Percentiles rank a stretch among this genome's conserved stretches.
phyloP scores from a whole-genome alignment of 2,888 invertebrate genomes.

The Saturnia japonica region DNA sequence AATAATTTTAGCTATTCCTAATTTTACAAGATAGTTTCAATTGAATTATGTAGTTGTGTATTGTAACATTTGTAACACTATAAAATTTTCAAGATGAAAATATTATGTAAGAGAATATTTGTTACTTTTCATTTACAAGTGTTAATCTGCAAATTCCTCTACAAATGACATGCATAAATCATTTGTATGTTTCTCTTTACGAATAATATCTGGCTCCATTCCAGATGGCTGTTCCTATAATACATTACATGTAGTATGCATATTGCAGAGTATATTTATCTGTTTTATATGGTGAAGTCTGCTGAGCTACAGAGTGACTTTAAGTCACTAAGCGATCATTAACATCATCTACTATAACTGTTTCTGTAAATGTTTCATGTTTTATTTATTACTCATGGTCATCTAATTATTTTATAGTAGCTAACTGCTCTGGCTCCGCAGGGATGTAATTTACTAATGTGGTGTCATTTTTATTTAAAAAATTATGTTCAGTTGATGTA shows the following conservation, averaged over 20 bases:
- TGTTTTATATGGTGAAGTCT: not conserved
- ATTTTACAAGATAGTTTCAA: too few relatives aligned
- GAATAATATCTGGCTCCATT: not conserved
- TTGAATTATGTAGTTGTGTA: not conserved
- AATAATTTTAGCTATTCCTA: too few relatives aligned
- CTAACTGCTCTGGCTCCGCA: too few relatives aligned
- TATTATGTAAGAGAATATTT: not conserved
- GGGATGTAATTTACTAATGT: too few relatives aligned
- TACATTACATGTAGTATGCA: not conserved
- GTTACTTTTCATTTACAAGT: not conserved
- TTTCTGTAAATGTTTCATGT: not conserved
- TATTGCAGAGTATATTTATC: not conserved
- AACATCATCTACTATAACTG: too few relatives aligned
- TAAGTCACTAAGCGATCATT: too few relatives aligned
- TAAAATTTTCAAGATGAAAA: not conserved
- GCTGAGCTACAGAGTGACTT: not conserved
- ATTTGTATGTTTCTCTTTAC: constrained; percentile 1
- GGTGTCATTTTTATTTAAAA: too few relatives aligned
- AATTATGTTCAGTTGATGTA: too few relatives aligned
- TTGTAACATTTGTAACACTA: not conserved
- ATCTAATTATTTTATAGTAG: too few relatives aligned
- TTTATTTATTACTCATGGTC: not conserved
- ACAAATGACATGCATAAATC: not conserved
- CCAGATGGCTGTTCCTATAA: not conserved
- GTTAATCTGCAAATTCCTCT: constrained; percentile 5